Evolutionary conservation across 2,113 vertebrate genomes (phyloP), one percentile per base, ranked within the genome.

Genomic region (Dolichotis patagonum): DNA sequence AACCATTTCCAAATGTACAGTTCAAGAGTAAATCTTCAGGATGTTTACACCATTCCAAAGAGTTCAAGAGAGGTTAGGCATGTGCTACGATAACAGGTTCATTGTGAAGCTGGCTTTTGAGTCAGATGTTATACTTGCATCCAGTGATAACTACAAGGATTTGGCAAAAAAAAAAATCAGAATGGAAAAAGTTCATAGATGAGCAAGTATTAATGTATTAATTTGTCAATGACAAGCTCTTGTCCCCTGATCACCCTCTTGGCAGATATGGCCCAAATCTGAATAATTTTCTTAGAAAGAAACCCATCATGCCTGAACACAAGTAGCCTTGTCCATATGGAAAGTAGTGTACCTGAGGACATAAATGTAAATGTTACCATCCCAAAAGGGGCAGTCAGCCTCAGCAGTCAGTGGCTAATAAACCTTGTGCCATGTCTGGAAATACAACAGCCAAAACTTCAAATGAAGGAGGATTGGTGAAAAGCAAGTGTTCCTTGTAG

Each of bases 191-290:
- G 98, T 99, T 99, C 98, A 99, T 99, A 91, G 99, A 99, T 38
- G 99, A 99, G 91, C 98, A 99, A 62, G 98, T 99, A 97, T 98
- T 99, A 95, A 99, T 99, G 99, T 99, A 99, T 97, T 99, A 99
- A 13, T 99, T 99, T 96, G 99, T 99, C 97, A 99, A 99, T 84
- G 99, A 99, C 99, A 99, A 99, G 99, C 99, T 99, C 98, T 99
- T 99, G 99, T 99, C 99, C 52, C 99, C 99, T 46, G 99, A 99
- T 96, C 99, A 99, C 98, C 99, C 99, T 43, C 99, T 99, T 52
- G 99, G 99, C 60, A 99, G 99, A 41, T 99, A 99, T 0, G 99
- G 99, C 5, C 99, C 99, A n/a, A 99, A 99, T 94, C 98, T 99
- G 92, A 99, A 99, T 97, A 99, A 99, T 98, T 99, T 99, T 98